A percentile compares a stretch with the other conserved stretches of the same genome.
phyloP scores from a whole-genome alignment of 2,888 invertebrate species.

The Pristionchus maxplancki region DNA sequence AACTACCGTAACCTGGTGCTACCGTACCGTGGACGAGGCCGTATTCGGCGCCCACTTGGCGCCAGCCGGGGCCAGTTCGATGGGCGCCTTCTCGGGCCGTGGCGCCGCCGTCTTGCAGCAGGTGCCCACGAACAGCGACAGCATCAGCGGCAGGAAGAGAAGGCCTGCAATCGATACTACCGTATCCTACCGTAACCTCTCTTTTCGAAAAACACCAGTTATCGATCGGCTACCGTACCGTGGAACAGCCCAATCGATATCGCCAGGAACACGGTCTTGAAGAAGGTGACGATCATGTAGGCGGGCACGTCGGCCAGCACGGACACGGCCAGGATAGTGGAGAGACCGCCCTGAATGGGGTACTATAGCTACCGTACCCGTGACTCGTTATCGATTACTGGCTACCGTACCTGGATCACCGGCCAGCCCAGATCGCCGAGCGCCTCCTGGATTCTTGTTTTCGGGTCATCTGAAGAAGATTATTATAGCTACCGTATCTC shows the following conservation, averaged over 20 bases:
- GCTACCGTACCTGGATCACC: constrained; percentile 85
- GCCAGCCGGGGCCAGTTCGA: not conserved
- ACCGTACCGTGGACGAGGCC: not conserved
- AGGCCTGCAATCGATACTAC: constrained; percentile 79
- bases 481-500: not conserved
- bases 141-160: constrained; percentile 85
- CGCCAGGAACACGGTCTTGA: constrained; percentile 84
- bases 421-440: constrained; percentile 91
- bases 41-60: not conserved
- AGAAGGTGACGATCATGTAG: constrained; percentile 94
- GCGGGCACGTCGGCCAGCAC: constrained; percentile 91
- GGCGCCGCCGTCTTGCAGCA: constrained; percentile 47
- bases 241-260: constrained; percentile 83
- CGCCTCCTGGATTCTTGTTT: constrained; percentile 76
- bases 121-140: constrained; percentile 75
- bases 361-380: not conserved
- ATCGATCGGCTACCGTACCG: constrained; percentile 81
- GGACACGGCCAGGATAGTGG: constrained; percentile 90
- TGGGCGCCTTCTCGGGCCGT: constrained; percentile 21
- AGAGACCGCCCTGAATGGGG: constrained; percentile 79
- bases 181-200: not conserved
- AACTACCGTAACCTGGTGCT: not conserved
- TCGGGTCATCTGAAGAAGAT: not conserved
- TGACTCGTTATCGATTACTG: no score
- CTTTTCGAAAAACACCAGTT: no score